Evolutionary conservation across 2,888 invertebrate species (phyloP), one percentile per base, ranked within the genome.

Genomic region (Caenorhabditis macrosperma): DNA sequence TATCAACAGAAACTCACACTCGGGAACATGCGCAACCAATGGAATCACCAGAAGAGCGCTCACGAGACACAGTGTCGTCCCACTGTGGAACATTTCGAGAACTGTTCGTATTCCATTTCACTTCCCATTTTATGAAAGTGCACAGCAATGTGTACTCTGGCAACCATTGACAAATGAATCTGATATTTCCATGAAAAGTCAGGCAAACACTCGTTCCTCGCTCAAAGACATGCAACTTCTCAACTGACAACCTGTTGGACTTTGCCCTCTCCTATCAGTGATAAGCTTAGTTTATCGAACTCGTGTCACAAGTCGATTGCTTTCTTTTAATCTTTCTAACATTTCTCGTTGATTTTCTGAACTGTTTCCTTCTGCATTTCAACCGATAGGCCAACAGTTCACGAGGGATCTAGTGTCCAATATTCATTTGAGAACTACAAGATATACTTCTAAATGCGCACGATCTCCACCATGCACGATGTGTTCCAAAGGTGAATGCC

Each of bases 251-350:
- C 33, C 33, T 9, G 9, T 33, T 38, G 44, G 44, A 44, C 44
- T 44, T 44, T 44, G 44, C n/a, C 44, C 44, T 44, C n/a, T 44
- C 44, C n/a, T 44, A 3, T 4, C n/a, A 17, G 9, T 44, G 44
- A 44, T 44, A 44, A 44, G 44, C 44, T 44, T 17, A 44, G 44
- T 17, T 44, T 44, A 44, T 44, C 44, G 20, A 44, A 44, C 44
- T 44, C 44, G 20, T n/a, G n/a, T 44, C 17, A 44, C 17, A 17
- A 38, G 38, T 44, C 44, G 44, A 3, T 44, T 44, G n/a, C 44
- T 44, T 44, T n/a, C n/a, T n/a, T 44, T 20, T 44, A 44, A 44
- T 44, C 44, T 44, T 44, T 15, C 12, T 6, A 12, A 33, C 33
- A n/a, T 44, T n/a, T 44, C 44, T n/a, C n/a, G n/a, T n/a, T 44